Evolutionary conservation across 2,797 vertebrate species (phyloP).

Genomic region (Sebastolobus alascanus): DNA sequence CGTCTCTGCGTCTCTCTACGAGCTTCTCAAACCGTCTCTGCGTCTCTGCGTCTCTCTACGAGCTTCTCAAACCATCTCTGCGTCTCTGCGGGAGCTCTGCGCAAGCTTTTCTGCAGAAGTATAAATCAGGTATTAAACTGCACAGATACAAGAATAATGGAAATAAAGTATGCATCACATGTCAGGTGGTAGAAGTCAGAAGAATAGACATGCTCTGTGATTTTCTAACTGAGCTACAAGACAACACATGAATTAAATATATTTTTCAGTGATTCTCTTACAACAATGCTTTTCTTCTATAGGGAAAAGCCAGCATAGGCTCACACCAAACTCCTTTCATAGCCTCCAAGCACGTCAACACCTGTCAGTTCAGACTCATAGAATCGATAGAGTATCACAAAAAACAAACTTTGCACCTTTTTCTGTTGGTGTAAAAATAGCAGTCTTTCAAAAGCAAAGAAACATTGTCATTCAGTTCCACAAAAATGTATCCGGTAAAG

Average conservation of each 20-base stretch:
- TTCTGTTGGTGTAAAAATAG: slow-evolving; percentile 15
- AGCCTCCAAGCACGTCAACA: slow-evolving; percentile 11
- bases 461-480: slow-evolving; percentile 10
- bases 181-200: background rate
- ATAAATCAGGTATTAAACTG: too few relatives aligned
- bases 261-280: slow-evolving; percentile 16
- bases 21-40: too few relatives aligned
- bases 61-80: too few relatives aligned
- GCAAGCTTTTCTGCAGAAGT: too few relatives aligned
- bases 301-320: background rate
- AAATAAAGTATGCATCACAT: background rate
- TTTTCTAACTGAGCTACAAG: slow-evolving; percentile 13
- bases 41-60: too few relatives aligned
- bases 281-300: slow-evolving; percentile 2
- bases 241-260: slow-evolving; percentile 35
- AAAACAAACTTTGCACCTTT: background rate
- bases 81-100: too few relatives aligned
- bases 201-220: slow-evolving; percentile 13
- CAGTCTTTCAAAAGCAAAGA: background rate
- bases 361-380: slow-evolving; percentile 16
- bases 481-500: slow-evolving; percentile 13
- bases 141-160: background rate
- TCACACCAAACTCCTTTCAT: background rate
- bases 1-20: too few relatives aligned
- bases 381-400: slow-evolving; percentile 8